Evolutionary conservation across 1,140 invertebrate genomes (phyloP), one percentile per base, ranked within the genome.

Genomic region (Cheumatopsyche charites): DNA sequence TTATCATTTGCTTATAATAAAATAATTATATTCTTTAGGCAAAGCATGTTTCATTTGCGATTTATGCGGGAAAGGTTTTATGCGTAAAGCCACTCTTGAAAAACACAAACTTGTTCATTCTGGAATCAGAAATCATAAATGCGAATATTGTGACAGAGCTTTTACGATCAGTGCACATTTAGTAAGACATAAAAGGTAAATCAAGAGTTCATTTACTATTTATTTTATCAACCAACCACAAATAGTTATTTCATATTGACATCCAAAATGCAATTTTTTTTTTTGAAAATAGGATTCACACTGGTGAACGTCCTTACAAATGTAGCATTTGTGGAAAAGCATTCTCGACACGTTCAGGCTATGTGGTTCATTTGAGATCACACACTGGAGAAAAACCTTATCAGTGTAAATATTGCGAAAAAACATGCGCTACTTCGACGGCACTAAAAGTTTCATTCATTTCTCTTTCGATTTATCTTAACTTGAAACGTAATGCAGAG

Each of bases 321-420:
- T 95, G 92, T 78, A 74, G 80, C 0, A 81, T 87, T n/a, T 95
- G 93, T 67, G 88, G 87, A 0, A 94, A 95, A 80, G 70, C 69
- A 15, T 80, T 80, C 67, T 77, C 78, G 13, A 42, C 62, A 0
- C 62, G 63, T 25, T 74, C 73, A 5, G 55, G 68, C 15, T 74
- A 74, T 41, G 73, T 74, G 23, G 73, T 74, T 15, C 73, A 74
- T 62, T 67, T 70, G 2, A 65, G 73, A 1, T 70, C 62, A 15
- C 79, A 79, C 61, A 77, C 78, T 0, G 79, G 78, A 13, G 77
- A 78, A 55, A 76, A 58, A 36, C 77, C 77, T n/a, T 77, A 75
- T 72, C 29, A 45, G 3, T 79, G 79, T 65, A 67, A 72, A 25
- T 68, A 45, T 49, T 74, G 73, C 42, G 62, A 74, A 41, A 67